Evolutionary conservation across 2,888 invertebrate species (phyloP), one percentile per base, ranked within the genome.

Genomic region (Rhingia rostrata): DNA sequence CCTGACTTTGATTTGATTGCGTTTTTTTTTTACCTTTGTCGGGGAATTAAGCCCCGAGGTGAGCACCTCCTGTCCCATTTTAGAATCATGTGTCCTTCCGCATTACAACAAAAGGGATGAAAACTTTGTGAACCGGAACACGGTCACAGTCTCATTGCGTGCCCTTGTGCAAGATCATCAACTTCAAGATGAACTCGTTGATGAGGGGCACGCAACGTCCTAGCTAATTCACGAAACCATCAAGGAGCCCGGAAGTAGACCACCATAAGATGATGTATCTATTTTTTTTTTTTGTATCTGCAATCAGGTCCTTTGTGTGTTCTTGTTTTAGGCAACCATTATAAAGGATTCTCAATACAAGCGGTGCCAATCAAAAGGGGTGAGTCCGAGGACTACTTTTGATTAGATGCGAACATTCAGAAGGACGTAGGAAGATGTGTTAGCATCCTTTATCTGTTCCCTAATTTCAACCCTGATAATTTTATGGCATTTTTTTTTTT

Each of bases 381-480:
- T 87, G 86, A 85, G 61, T 66, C 51, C 58, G 70, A 39, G 61
- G 70, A 69, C 75, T 72, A 53, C 51, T 77, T 83, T 86, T 87
- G 87, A 87, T 87, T 87, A 87, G 80, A 87, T 86, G 83, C 74
- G 87, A 86, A 87, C 86, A 82, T 22, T 22, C 22, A 22, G 2
- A 22, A 22, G 22, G 22, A 22, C 22, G 22, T 22, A 22, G n/a
- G 37, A 51, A 10, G 7, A 66, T 12, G 10, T 39, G 4, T 9
- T 45, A 60, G 60, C 73, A 64, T 74, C 69, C 45, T 58, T 69
- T 54, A 22, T 22, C 33, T 12, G 14, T 64, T 54, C 54, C 39
- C 12, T 53, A n/a, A 33, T 32, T 10, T 67, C 69, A 49, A 84
- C 87, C 86, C 86, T 56, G 67, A 75, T 51, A 86, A 87, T 86